phyloP scores from a whole-genome alignment of 2,888 invertebrate species.

The Fissipunctia ypsillon region DNA sequence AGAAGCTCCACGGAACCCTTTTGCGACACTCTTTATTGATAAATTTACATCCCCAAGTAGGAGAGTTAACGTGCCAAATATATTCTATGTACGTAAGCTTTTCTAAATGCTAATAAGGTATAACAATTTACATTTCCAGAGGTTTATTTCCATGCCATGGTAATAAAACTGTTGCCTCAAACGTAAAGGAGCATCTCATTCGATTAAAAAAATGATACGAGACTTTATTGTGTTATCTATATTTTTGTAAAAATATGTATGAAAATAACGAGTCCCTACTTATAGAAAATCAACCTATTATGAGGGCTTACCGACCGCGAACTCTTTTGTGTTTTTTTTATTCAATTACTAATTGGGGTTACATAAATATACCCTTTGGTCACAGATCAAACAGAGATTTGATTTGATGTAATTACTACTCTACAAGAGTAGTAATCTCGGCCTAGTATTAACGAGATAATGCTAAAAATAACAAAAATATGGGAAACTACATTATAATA shows the following conservation, averaged over 20 bases:
- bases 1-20: constrained; percentile 21
- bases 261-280: background rate
- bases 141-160: constrained; percentile 52
- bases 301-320: background rate
- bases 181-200: constrained; percentile 21
- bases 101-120: constrained; percentile 65
- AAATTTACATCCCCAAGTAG: constrained; percentile 45
- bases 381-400: no score
- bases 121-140: constrained; percentile 62
- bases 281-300: background rate
- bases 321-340: background rate
- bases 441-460: background rate
- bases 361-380: background rate
- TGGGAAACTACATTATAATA: background rate
- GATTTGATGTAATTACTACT: no score
- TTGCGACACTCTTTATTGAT: constrained; percentile 38
- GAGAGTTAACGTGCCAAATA: constrained; percentile 46
- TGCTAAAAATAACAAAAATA: background rate
- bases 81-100: constrained; percentile 55
- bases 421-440: background rate
- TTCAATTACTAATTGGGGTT: no score
- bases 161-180: constrained; percentile 20
- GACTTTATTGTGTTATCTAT: background rate
- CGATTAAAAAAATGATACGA: constrained; percentile 19
- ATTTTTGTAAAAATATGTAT: background rate